Conservation (phyloP, 2,888 invertebrate genomes). For the Campaea margaritaria region DNA sequence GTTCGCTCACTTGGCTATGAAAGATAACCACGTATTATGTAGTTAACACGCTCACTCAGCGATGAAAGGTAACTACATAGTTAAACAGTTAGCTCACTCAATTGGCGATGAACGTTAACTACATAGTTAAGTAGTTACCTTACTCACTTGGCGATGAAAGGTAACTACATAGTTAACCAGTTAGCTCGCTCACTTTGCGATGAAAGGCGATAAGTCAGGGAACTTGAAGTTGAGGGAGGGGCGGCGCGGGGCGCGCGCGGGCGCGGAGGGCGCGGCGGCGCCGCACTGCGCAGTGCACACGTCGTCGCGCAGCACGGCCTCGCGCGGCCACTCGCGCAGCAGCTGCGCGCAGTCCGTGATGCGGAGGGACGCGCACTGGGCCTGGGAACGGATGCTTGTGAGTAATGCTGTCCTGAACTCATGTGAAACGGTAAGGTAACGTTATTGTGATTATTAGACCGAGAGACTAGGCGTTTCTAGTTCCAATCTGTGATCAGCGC, state of each 20-base stretch:
- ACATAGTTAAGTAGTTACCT: no score
- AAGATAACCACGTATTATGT: no score
- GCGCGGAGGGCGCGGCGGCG: constrained; percentile 78
- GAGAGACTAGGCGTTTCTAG: no score
- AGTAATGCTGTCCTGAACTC: not conserved
- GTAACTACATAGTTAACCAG: no score
- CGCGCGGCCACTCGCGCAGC: constrained; percentile 92
- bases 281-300: constrained; percentile 97
- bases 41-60: constrained; percentile 80
- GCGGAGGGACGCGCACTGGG: constrained; percentile 94
- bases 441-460: no score
- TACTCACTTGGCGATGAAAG: constrained; percentile 86
- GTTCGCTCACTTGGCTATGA: constrained; percentile 83
- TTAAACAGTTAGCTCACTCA: no score
- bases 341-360: constrained; percentile 95
- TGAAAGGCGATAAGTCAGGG: constrained; percentile 90
- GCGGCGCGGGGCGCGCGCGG: constrained; percentile 70
- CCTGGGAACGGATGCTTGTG: constrained; percentile 79
- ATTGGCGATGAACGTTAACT: constrained; percentile 88
- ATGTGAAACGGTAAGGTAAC: no score
- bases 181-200: constrained; percentile 82
- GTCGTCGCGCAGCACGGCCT: constrained; percentile 92
- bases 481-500: no score
- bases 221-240: constrained; percentile 88
- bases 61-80: no score